Evolutionary conservation across 23 tunicate species (phyloP), one percentile per base, ranked within the genome.

Genomic region (Halocynthia roretzi): DNA sequence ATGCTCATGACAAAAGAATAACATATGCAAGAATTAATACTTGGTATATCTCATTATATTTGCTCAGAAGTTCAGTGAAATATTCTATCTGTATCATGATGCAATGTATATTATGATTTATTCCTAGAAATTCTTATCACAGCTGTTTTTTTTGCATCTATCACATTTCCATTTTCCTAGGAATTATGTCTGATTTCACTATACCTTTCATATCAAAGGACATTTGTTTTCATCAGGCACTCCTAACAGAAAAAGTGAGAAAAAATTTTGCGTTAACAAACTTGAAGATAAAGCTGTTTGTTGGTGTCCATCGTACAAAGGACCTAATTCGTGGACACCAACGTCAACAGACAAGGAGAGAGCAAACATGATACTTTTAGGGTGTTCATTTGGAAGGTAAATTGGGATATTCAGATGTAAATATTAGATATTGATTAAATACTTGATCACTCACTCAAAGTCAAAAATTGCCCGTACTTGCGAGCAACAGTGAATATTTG

Each of bases 341-440:
- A 85, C 85, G 5, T 79, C 77, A 20, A 19, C 70, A 49, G 87
- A 85, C 19, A 76, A 82, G 44, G 98, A 92, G 60, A 54, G 67
- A 66, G 62, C 76, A 10, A 92, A 92, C 62, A 60, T 92, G 56
- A 87, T 92, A 7, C 60, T 92, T 6, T 68, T 92, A 52, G 65
- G 79, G 7, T 86, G 87, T 57, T 80, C 92, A 73, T 80, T 80
- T 80, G 87, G 87, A 8, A 88, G 87, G 97, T 81, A 67, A 18
- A 53, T 66, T 14, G 48, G 2, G 14, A 17, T 18, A 18, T 17
- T 68, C 72, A 17, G 20, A 0, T 20, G 14, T 21, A 21, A 50
- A 50, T 31, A 48, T 20, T 11, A 50, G 77, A 20, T 60, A 17
- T 60, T 12, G 4, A 1, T n/a, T 1, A 31, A 31, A 31, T 31